Percentiles rank a stretch among this genome's conserved stretches.
Conservation (phyloP, 2,888 invertebrate species). For the Macrophya annulata region DNA sequence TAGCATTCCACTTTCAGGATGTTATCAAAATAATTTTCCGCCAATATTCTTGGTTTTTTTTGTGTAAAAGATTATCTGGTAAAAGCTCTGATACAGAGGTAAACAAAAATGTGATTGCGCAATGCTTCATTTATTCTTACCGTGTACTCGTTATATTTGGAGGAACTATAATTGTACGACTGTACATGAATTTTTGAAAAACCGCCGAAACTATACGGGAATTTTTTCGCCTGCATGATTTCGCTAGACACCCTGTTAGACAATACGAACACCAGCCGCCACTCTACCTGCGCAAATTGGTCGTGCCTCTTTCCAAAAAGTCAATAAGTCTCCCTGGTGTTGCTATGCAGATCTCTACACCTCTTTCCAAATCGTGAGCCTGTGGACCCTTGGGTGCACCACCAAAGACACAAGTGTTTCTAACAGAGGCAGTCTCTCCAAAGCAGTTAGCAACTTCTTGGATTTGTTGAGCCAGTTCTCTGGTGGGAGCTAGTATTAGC, state of each 20-base stretch:
- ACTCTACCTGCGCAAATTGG: slow-evolving; percentile 84
- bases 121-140: too few relatives aligned
- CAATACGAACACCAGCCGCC: neutral
- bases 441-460: slow-evolving; percentile 94
- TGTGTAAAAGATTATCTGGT: too few relatives aligned
- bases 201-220: too few relatives aligned
- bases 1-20: too few relatives aligned
- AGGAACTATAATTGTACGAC: too few relatives aligned
- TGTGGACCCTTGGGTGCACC: slow-evolving; percentile 99
- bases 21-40: too few relatives aligned
- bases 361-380: slow-evolving; percentile 90
- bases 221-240: too few relatives aligned
- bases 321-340: slow-evolving; percentile 98
- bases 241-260: neutral
- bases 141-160: too few relatives aligned
- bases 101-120: too few relatives aligned
- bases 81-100: too few relatives aligned
- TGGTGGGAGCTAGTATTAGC: slow-evolving; percentile 82
- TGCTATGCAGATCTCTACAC: slow-evolving; percentile 97
- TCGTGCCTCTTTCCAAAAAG: slow-evolving; percentile 92
- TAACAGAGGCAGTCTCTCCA: slow-evolving; percentile 92
- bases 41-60: too few relatives aligned
- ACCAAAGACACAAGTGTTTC: slow-evolving; percentile 97
- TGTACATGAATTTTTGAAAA: too few relatives aligned
- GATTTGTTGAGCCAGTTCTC: slow-evolving; percentile 82